These are phyloP conservation scores for Caenorhabditis imperialis DNA, from an alignment of 2,888 invertebrate species.

Conservation along the genomic window DNA sequence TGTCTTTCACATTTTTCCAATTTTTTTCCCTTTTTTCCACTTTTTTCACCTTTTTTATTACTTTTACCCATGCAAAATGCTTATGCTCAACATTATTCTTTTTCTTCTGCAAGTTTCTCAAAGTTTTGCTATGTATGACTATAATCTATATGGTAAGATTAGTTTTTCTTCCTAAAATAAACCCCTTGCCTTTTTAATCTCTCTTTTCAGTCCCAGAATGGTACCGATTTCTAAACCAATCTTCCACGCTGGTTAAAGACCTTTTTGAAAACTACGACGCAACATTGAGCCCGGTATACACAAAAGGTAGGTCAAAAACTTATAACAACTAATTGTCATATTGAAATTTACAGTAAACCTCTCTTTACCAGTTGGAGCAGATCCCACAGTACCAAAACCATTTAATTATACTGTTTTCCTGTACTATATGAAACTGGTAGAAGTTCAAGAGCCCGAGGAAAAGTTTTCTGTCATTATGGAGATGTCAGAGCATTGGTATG, in stretches of 20 bases:
- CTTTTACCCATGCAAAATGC: too few species aligned
- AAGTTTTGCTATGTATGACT: too few species aligned
- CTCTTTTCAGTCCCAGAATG: conserved; percentile 7
- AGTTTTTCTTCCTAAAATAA: too few species aligned
- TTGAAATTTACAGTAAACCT: conserved; percentile 4
- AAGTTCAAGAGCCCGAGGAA: conserved; percentile 23
- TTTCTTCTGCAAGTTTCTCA: too few species aligned
- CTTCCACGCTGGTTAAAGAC: background rate
- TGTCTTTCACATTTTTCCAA: background rate
- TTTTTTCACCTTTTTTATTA: too few species aligned
- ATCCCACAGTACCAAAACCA: background rate
- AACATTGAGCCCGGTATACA: background rate
- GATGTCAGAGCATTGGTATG: conserved; percentile 34
- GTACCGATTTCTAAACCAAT: background rate
- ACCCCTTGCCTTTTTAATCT: too few species aligned
- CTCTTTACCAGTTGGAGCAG: background rate
- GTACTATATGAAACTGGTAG: conserved; percentile 35
- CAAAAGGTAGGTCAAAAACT: too few species aligned
- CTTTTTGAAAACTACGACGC: background rate
- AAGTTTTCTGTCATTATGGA: conserved; percentile 33
- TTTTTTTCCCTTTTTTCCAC: background rate
- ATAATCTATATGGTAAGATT: too few species aligned
- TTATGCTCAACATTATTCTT: too few species aligned
- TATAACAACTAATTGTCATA: too few species aligned
- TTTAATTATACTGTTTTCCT: conserved; percentile 29